These are phyloP conservation scores for Acrocephalus kingi DNA, from an alignment of 2,113 vertebrate genomes.

Conservation along the genomic window DNA sequence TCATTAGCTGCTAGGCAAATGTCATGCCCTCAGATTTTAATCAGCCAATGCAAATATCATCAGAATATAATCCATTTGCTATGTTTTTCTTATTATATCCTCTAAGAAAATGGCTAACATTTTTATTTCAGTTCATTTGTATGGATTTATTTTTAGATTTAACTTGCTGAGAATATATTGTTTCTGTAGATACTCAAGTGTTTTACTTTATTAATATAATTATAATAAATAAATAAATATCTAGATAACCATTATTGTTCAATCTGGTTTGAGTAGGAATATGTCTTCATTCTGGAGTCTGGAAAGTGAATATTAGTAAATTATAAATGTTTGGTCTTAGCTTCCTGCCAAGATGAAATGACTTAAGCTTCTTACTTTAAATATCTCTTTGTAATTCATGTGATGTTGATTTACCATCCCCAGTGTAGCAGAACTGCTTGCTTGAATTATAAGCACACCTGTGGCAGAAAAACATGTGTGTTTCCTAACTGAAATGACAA, in stretches of 20 bases:
- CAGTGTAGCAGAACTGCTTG: not conserved
- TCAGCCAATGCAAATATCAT: slow-evolving; percentile 5
- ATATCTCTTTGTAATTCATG: not conserved
- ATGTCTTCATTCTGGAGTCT: not conserved
- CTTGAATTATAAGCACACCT: not conserved
- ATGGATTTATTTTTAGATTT: not conserved
- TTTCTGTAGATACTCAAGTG: not conserved
- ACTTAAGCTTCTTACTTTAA: not conserved
- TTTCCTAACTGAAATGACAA: not conserved
- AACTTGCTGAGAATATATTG: not conserved
- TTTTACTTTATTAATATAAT: not conserved
- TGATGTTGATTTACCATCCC: not conserved
- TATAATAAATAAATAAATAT: not conserved
- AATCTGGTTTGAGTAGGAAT: not conserved
- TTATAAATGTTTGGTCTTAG: not conserved
- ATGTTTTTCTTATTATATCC: not conserved
- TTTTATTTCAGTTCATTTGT: not conserved
- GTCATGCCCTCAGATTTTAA: slow-evolving; percentile 20
- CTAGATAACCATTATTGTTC: not conserved
- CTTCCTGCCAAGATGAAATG: not conserved
- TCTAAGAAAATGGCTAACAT: not conserved
- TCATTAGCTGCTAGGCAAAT: slow-evolving; percentile 33
- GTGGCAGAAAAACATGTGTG: not conserved
- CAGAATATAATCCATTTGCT: not conserved
- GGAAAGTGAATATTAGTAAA: not conserved